Evolutionary conservation across 2,113 vertebrate species (phyloP), one percentile per base, ranked within the genome.

Genomic region (Artemisiospiza belli): DNA sequence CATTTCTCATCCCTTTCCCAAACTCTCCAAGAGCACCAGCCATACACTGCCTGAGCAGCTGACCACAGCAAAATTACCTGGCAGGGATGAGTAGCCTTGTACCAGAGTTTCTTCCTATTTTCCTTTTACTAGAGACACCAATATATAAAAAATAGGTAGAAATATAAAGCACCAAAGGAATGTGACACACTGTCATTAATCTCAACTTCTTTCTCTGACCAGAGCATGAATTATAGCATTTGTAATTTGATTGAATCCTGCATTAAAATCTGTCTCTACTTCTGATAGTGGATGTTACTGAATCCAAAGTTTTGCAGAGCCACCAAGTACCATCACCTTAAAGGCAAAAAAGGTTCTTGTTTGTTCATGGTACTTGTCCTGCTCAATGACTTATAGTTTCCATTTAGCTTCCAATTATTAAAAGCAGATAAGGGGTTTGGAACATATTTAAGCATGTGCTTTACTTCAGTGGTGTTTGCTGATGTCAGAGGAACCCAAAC

Each of bases 381-480:
- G 55, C 47, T 74, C 30, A 10, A n/a, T 89, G 83, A 93, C 87
- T 81, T 93, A 68, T 2, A 57, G 52, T 69, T 94, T 83, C 82
- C 72, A 77, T 66, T 85, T 69, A 83, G n/a, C 75, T 90, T 89
- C 73, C 64, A 92, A 24, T 89, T 93, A 96, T 94, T 89, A 73
- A 88, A 80, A 94, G 64, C 92, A 95, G 87, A 84, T 73, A 92
- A 86, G 37, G 35, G 24, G 37, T 91, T 90, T 70, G 82, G 79
- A 83, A 83, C 2, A 1, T 55, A 51, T 82, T 80, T 35, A 74
- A 89, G 51, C 63, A 49, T 74, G 64, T 90, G 82, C 84, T 81
- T 77, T 37, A 49, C 82, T 96, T 96, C 90, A 95, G 72, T 85
- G 1, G 0, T 80, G 51, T 77, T 83, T 83, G 49, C 90, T 95